Conservation (phyloP, 1,140 invertebrate species). For the Drosophila sturtevanti region DNA sequence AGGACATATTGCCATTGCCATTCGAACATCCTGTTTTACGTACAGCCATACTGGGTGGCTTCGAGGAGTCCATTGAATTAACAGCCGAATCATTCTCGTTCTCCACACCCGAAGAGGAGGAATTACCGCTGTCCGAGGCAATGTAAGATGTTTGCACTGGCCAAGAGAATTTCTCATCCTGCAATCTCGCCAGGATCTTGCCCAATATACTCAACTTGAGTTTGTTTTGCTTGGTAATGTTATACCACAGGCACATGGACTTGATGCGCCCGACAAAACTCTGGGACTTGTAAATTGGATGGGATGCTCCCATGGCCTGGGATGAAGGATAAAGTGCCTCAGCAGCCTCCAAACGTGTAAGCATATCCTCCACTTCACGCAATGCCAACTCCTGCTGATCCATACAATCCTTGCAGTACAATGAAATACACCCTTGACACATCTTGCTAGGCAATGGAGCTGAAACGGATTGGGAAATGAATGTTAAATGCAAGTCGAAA, state of each 20-base stretch:
- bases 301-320: slow-evolving; percentile 89
- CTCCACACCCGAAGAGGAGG: slow-evolving; percentile 72
- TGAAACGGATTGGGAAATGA: neutral
- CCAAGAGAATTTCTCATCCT: slow-evolving; percentile 82
- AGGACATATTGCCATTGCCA: slow-evolving; percentile 48
- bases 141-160: slow-evolving; percentile 72
- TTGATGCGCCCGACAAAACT: slow-evolving; percentile 88
- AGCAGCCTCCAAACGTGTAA: slow-evolving; percentile 89
- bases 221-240: slow-evolving; percentile 92
- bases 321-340: slow-evolving; percentile 93
- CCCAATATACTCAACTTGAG: slow-evolving; percentile 91
- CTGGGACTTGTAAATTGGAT: slow-evolving; percentile 87
- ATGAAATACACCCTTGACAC: slow-evolving; percentile 86
- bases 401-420: slow-evolving; percentile 88
- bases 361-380: slow-evolving; percentile 87
- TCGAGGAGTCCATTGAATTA: slow-evolving; percentile 76
- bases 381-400: slow-evolving; percentile 88
- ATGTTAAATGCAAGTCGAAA: neutral
- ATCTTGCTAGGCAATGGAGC: slow-evolving; percentile 68
- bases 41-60: slow-evolving; percentile 54
- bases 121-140: slow-evolving; percentile 71
- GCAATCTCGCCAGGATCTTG: slow-evolving; percentile 86
- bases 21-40: slow-evolving; percentile 31
- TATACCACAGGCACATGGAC: slow-evolving; percentile 95
- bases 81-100: slow-evolving; percentile 72